Conservation (phyloP, 1,140 invertebrate genomes). For the Doryteuthis pealeii region DNA sequence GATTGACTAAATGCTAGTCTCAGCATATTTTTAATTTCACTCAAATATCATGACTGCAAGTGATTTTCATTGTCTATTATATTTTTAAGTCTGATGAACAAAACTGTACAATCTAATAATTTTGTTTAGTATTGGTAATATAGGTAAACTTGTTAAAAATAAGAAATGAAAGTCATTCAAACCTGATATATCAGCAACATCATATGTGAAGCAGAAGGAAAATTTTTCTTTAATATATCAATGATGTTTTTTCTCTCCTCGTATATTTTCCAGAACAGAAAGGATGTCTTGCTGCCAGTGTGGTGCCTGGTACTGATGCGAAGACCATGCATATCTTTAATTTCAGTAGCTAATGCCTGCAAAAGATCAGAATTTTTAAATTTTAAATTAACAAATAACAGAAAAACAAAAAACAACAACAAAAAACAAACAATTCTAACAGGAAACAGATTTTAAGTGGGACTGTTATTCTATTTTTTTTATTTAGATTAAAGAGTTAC, state of each 20-base stretch:
- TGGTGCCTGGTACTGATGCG: constrained; percentile 68
- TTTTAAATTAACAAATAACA: too few relatives aligned
- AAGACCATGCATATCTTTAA: constrained; percentile 82
- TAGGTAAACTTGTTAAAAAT: too few relatives aligned
- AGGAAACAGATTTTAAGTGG: constrained; percentile 20
- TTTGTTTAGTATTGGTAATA: too few relatives aligned
- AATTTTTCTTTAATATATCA: constrained; percentile 41
- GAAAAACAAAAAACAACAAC: constrained; percentile 22
- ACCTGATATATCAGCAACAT: constrained; percentile 75
- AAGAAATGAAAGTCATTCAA: constrained; percentile 5
- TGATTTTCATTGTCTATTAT: too few relatives aligned
- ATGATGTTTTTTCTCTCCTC: constrained; percentile 37
- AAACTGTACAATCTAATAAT: too few relatives aligned
- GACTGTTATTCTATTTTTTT: not conserved
- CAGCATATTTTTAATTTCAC: too few relatives aligned
- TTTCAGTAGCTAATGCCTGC: constrained; percentile 74
- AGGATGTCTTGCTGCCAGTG: not conserved
- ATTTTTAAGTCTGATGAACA: too few relatives aligned
- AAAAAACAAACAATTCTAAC: too few relatives aligned
- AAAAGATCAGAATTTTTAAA: constrained; percentile 40
- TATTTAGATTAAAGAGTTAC: not conserved
- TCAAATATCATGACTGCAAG: too few relatives aligned
- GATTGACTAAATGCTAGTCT: too few relatives aligned
- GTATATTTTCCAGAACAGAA: constrained; percentile 21
- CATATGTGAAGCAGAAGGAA: constrained; percentile 69